Evolutionary conservation across 2,888 invertebrate species (phyloP), one percentile per base, ranked within the genome.

Genomic region (Sesia apiformis): DNA sequence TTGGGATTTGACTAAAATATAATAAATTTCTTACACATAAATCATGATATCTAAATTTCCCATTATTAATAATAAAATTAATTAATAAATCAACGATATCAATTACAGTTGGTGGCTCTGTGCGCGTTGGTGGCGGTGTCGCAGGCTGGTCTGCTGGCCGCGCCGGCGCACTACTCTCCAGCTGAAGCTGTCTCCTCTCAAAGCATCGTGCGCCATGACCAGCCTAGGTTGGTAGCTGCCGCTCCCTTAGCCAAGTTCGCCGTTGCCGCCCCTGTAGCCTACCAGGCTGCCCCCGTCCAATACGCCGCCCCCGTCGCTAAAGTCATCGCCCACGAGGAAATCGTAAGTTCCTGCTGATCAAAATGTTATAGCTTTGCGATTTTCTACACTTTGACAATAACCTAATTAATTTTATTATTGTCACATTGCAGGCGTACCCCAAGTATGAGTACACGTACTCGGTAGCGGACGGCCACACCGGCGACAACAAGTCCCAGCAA

Each of bases 361-460:
- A 5, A 8, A 38, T 46, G 38, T 40, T 8, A 38, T 49, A 40
- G 38, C 2, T 52, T 39, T 4, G 4, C 3, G 41, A 49, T 49
- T 49, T 49, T 5, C 6, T 23, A 49, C 41, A 41, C 41, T 2
- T 49, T 49, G 6, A 7, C 4, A 4, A 49, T 49, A 3, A 49
- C 1, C 6, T 23, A n/a, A 7, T 49, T 5, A 7, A 49, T 8
- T 49, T 23, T n/a, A 49, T 49, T 5, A 7, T n/a, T 49, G n/a
- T 7, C 23, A 8, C 49, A 3, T 51, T 0, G 50, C 60, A 86
- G 85, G 77, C 84, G 4, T 76, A 88, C 63, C 88, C 88, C 50
- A 84, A 85, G 61, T 90, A 90, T 69, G 77, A 83, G 52, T 87
- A 80, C 70, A 78, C 78, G 56, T 89, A 88, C 65, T 84, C 85